Base-by-base conservation (phyloP, 2,797 vertebrate genomes). In the Pantherophis alleghaniensis region DNA sequence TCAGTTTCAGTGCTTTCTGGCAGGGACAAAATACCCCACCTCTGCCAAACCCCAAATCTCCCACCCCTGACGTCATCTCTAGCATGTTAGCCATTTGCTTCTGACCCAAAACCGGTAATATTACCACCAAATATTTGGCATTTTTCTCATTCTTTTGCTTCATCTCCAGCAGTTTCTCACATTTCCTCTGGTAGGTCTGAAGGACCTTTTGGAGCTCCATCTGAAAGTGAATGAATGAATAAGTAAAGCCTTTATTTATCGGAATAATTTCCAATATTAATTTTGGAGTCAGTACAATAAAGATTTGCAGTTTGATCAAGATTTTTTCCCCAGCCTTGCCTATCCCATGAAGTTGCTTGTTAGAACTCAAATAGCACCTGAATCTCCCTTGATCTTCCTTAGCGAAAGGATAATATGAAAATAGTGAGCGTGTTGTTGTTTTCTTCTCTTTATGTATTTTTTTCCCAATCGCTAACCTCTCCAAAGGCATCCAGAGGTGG, bases 91-190 rank as follows among this genome's bases (percentile, higher is more conserved):
- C 37, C 74, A 83, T 83, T 83, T 47, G 74, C 74, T 83, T 47
- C 20, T 24, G 42, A 47, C 37, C 7, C 74, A 24, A 83, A 83
- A 83, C 74, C 79, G 47, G 24, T 9, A 20, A 12, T 20, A 3
- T 92, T 97, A 99, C 98, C 97, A 96, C 98, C 96, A 99, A 97
- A 93, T 93, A 93, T 92, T 97, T 96, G 96, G 98, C 97, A 94
- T 97, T 96, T 93, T 98, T 97, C 96, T 98, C 96, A 0, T 95
- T 96, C 56, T 91, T 94, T n/a, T 22, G 95, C 95, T 98, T 98
- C 91, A 96, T 97, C 92, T 16, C 95, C 91, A 96, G 60, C 53
- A 98, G 96, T 32, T 96, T 96, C 87, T 98, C 97, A 95, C 96
- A 96, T 95, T 94, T 97, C 66, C 94, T 95, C 74, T 94, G 96